Evolutionary conservation across 2,888 invertebrate genomes (phyloP), one percentile per base, ranked within the genome.

Genomic region (Crematogaster levior): DNA sequence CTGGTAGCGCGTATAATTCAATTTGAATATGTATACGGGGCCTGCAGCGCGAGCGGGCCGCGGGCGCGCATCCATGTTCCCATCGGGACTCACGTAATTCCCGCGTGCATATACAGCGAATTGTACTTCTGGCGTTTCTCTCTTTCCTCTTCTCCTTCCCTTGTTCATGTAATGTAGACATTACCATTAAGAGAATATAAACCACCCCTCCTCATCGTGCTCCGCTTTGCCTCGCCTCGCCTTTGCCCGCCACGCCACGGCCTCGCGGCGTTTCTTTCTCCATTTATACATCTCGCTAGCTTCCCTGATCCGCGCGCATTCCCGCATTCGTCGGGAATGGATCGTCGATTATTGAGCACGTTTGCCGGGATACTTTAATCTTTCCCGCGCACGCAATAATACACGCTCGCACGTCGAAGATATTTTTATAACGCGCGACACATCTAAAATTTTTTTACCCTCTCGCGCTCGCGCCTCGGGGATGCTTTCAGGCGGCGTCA

Each of bases 1-100:
- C 91, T 92, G 93, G 92, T 93, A 92, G 94, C 89, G 93, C 93
- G 94, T 90, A 93, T 93, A 94, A 94, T 94, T 94, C 92, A 94
- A 94, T 94, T 94, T 94, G 94, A 94, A 94, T 94, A 94, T 94
- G 94, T 92, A 94, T 94, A 89, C 75, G 79, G 58, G 60, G 43
- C 75, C 77, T 81, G 83, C 84, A 60, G 74, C 66, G 40, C 75
- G 60, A 34, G 18, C 74, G 58, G 53, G 63, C 24, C 24, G 63
- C 43, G 58, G 53, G 63, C 61, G 85, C 81, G 83, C 86, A 84
- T 86, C 80, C 74, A 75, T 77, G 27, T 70, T 79, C 56, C 83
- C 10, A 79, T 83, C 66, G 82, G 53, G 34, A 24, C 34, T 46
- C 75, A 48, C 68, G 68, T 56, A 77, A 77, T 77, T 77, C 77